Evolutionary conservation across 2,797 vertebrate genomes (phyloP), one percentile per base, ranked within the genome.

Genomic region (Hyperoplus lanceolatus): DNA sequence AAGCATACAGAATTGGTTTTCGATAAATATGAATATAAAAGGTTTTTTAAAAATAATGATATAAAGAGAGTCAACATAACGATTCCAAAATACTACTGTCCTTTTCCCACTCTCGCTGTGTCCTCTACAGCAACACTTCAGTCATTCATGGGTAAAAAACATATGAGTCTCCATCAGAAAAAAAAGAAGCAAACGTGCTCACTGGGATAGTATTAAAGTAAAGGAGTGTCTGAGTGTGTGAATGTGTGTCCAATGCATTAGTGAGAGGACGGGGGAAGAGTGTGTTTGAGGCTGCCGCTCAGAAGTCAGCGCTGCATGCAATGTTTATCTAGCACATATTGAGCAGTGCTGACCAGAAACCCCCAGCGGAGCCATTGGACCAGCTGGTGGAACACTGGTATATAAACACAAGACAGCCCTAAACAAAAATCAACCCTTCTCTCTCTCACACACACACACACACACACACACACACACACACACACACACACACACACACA

Each of bases 321-420:
- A 54, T 91, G 90, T 94, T 95, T 93, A 93, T 92, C 84, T 87
- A 88, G 87, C 87, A 86, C 90, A 92, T 92, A 94, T 91, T 91
- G 90, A 91, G 89, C 89, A 77, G 66, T 77, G 88, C 87, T 94
- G 92, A 93, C 92, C 92, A 90, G 74, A 86, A 79, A 88, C 79
- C 88, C 88, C 91, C 88, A 89, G 45, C 39, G 85, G 90, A 89
- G 77, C 91, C 87, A 82, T 81, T 81, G 82, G 89, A 90, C 85
- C 93, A 95, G 93, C 92, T 95, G 94, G 83, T 80, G 85, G 79
- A 75, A 82, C 82, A 67, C 85, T 86, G 76, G 76, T 59, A 11
- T 59, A 13, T 54, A 83, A 49, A 70, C 80, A 83, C 82, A 29
- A 29, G 29, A 83, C 82, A 83, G 43, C 42, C 48, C 85, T 57